phyloP scores from a whole-genome alignment of 1,140 invertebrate genomes.

The Coptotermes formosanus region DNA sequence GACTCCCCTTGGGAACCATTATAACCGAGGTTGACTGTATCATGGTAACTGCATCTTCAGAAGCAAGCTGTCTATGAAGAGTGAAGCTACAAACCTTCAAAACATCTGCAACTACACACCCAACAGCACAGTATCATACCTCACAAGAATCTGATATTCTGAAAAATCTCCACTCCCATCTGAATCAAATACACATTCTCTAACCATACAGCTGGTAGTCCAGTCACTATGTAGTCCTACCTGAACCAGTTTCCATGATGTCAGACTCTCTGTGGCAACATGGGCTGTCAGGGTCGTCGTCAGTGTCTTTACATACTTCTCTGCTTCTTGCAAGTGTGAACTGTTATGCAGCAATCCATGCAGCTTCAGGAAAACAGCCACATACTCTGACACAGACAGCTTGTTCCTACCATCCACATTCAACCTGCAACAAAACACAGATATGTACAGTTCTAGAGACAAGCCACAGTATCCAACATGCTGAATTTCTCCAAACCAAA shows the following conservation, averaged over 20 bases:
- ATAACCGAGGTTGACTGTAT: too few species aligned
- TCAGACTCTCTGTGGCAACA: slow-evolving; percentile 74
- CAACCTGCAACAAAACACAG: slow-evolving; percentile 43
- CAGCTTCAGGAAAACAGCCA: slow-evolving; percentile 65
- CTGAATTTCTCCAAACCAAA: background rate
- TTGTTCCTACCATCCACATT: slow-evolving; percentile 56
- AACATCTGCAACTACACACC: too few species aligned
- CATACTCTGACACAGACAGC: slow-evolving; percentile 65
- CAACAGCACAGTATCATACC: too few species aligned
- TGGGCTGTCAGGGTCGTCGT: slow-evolving; percentile 69
- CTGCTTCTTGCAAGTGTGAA: slow-evolving; percentile 58
- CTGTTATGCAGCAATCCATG: slow-evolving; percentile 62
- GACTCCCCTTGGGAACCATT: too few species aligned
- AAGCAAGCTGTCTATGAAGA: too few species aligned
- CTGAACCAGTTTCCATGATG: slow-evolving; percentile 67
- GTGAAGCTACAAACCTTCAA: too few species aligned
- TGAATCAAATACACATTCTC: too few species aligned
- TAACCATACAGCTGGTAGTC: too few species aligned
- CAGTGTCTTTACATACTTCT: slow-evolving; percentile 58
- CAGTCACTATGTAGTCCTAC: slow-evolving; percentile 38
- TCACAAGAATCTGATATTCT: too few species aligned
- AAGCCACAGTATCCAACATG: background rate
- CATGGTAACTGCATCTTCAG: too few species aligned
- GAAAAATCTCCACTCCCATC: too few species aligned
- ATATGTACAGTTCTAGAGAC: background rate